Conservation (phyloP, 2,113 vertebrate species). For the Canis aureus region DNA sequence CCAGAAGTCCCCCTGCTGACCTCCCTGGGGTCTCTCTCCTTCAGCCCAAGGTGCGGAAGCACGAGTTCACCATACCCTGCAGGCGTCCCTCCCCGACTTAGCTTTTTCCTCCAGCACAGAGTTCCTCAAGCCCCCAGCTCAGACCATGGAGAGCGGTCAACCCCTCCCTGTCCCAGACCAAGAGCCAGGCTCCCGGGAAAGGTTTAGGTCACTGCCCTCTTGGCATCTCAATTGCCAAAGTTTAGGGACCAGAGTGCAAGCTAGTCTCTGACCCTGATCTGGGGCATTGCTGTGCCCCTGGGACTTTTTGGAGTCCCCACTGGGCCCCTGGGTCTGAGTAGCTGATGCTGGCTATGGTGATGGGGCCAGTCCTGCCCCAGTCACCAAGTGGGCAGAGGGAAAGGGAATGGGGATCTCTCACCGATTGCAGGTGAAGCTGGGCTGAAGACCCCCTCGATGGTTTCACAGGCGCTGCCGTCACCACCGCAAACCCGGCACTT, state of each 20-base stretch:
- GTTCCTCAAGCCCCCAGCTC: neutral
- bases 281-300: neutral
- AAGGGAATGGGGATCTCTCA: slow-evolving; percentile 76
- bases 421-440: slow-evolving; percentile 93
- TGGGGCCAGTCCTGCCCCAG: neutral
- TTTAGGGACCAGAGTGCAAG: neutral
- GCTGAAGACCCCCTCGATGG: slow-evolving; percentile 95
- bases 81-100: neutral
- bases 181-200: neutral
- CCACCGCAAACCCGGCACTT: slow-evolving; percentile 96
- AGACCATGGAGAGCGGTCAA: neutral
- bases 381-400: too few species aligned
- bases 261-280: neutral
- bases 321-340: neutral
- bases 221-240: neutral
- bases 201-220: neutral
- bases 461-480: slow-evolving; percentile 95
- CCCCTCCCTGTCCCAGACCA: accelerated
- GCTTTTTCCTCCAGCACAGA: neutral
- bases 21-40: neutral
- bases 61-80: neutral
- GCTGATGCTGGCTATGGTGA: neutral
- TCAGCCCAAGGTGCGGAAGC: neutral
- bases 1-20: neutral
- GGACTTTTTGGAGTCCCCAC: neutral